Conservation (phyloP, 2,888 invertebrate genomes). For the Theodoxus fluviatilis region DNA sequence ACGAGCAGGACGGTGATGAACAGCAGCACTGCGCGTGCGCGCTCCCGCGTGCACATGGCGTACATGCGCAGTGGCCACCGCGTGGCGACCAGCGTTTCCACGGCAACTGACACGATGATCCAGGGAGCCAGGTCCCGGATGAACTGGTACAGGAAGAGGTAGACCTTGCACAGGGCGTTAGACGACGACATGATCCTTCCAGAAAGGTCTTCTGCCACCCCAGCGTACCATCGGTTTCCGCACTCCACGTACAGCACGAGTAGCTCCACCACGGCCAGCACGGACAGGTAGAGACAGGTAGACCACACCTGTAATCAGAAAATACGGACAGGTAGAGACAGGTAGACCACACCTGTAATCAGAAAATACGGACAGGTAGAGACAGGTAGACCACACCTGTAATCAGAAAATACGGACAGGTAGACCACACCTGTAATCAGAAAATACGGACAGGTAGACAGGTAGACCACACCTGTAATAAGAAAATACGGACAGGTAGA, state of each 20-base stretch:
- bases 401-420: slow-evolving; percentile 45
- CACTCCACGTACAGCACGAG: slow-evolving; percentile 55
- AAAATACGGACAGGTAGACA: slow-evolving; percentile 59
- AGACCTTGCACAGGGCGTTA: slow-evolving; percentile 59
- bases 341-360: no score
- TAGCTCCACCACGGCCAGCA: slow-evolving; percentile 51
- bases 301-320: slow-evolving; percentile 57
- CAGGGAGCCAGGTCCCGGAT: slow-evolving; percentile 53
- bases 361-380: slow-evolving; percentile 57
- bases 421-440: no score
- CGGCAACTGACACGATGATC: slow-evolving; percentile 54
- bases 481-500: slow-evolving; percentile 41
- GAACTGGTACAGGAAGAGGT: slow-evolving; percentile 54
- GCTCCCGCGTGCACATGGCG: slow-evolving; percentile 54
- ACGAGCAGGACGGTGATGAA: slow-evolving; percentile 58
- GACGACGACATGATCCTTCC: slow-evolving; percentile 47
- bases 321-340: slow-evolving; percentile 36
- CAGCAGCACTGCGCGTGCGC: slow-evolving; percentile 53
- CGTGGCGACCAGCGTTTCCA: slow-evolving; percentile 55
- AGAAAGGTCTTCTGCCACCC: slow-evolving; percentile 37
- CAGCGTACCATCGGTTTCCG: slow-evolving; percentile 53
- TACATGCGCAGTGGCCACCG: slow-evolving; percentile 49
- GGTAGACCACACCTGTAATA: slow-evolving; percentile 56
- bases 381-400: slow-evolving; percentile 56
- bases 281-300: slow-evolving; percentile 57